These are phyloP conservation scores for Natrix natrix DNA, from an alignment of 2,797 vertebrate species.

Conservation along the genomic window DNA sequence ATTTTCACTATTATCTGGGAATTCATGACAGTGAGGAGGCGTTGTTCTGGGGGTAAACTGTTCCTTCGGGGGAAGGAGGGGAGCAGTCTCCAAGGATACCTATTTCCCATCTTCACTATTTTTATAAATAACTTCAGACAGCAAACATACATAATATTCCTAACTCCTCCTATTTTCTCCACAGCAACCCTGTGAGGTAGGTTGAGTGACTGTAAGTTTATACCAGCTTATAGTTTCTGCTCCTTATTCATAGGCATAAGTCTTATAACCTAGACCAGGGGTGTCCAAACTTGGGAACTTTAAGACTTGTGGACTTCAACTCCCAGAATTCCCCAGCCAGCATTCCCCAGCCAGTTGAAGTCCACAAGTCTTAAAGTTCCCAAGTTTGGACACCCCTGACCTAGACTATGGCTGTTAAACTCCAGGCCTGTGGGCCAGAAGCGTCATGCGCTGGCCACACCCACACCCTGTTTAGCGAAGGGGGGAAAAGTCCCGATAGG, in stretches of 20 bases:
- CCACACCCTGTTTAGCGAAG: too few relatives aligned
- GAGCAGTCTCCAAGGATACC: background rate
- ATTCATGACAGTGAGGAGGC: background rate
- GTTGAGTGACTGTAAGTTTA: background rate
- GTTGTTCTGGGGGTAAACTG: background rate
- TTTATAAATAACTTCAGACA: background rate
- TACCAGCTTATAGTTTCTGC: background rate
- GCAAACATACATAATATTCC: background rate
- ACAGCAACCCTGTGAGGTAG: background rate
- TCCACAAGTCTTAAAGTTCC: too few relatives aligned
- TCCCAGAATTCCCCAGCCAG: too few relatives aligned
- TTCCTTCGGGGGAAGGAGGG: background rate
- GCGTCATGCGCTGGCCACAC: too few relatives aligned
- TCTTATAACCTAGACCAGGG: background rate
- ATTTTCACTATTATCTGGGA: background rate
- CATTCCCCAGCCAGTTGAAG: too few relatives aligned
- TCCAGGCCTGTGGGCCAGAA: accelerated
- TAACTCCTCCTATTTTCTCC: background rate
- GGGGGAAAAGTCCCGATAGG: accelerated
- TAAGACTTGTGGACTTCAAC: too few relatives aligned
- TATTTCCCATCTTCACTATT: background rate
- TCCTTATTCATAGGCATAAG: background rate
- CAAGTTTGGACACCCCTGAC: too few relatives aligned
- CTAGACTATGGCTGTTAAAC: too few relatives aligned
- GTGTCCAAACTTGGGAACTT: too few relatives aligned